These are phyloP conservation scores for Drosophila mimica DNA, from an alignment of 2,888 invertebrate genomes.

Conservation along the genomic window DNA sequence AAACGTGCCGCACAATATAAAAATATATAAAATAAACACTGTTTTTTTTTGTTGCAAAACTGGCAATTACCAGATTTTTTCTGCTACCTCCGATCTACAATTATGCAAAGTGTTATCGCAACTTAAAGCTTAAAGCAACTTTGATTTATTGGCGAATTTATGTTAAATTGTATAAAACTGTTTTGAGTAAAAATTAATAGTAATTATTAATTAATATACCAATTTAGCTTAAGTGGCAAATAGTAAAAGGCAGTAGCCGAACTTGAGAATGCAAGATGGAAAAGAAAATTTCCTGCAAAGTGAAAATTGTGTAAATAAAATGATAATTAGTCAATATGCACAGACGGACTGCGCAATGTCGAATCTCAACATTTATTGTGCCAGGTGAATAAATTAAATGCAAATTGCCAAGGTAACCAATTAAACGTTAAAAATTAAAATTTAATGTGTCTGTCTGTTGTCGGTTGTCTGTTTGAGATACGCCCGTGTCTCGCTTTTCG, in stretches of 20 bases:
- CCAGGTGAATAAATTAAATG: constrained; percentile 6
- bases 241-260: not conserved
- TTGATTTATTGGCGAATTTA: not conserved
- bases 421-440: constrained; percentile 30
- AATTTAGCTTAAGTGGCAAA: not conserved
- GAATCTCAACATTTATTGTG: constrained; percentile 11
- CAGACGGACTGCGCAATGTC: not conserved
- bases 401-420: constrained; percentile 14
- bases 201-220: not conserved
- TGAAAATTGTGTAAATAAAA: not conserved
- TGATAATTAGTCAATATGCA: constrained; percentile 9
- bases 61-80: not conserved
- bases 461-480: constrained; percentile 7
- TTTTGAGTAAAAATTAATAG: not conserved
- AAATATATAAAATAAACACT: not conserved
- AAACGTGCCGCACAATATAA: not conserved
- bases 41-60: not conserved
- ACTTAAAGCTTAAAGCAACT: not conserved
- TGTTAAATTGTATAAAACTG: not conserved
- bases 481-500: not conserved
- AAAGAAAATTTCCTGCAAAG: not conserved
- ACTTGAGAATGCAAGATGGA: not conserved
- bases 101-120: not conserved
- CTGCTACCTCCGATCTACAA: not conserved
- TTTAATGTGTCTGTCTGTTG: constrained; percentile 28